phyloP scores from a whole-genome alignment of 2,113 vertebrate species.

The Notarius quadriscutis region DNA sequence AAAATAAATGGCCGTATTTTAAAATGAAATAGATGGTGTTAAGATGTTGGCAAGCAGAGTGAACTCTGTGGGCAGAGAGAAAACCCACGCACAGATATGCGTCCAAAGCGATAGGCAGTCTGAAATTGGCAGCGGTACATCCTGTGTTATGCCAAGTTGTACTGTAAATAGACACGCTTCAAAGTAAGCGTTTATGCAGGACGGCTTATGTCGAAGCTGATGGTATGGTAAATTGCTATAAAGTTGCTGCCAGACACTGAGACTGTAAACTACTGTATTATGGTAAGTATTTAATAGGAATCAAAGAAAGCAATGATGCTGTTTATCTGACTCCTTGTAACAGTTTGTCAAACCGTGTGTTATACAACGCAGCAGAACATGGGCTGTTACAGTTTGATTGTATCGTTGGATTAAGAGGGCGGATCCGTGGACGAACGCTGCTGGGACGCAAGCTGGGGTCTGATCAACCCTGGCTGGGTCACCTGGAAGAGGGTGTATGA shows the following conservation, averaged over 20 bases:
- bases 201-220: slow-evolving; percentile 25
- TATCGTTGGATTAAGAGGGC: too few relatives aligned
- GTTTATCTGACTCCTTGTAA: slow-evolving; percentile 19
- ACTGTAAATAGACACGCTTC: slow-evolving; percentile 31
- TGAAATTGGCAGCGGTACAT: slow-evolving; percentile 18
- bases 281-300: neutral
- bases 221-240: slow-evolving; percentile 19
- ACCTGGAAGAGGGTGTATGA: too few relatives aligned
- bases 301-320: neutral
- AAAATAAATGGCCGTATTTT: slow-evolving; percentile 39
- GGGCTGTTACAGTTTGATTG: neutral
- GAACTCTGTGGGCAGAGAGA: slow-evolving; percentile 37
- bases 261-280: slow-evolving; percentile 8
- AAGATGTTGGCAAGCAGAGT: slow-evolving; percentile 30
- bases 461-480: too few relatives aligned
- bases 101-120: slow-evolving; percentile 35
- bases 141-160: slow-evolving; percentile 11
- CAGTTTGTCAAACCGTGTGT: neutral
- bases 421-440: too few relatives aligned
- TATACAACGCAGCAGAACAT: neutral
- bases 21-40: slow-evolving; percentile 34
- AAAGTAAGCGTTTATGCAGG: neutral
- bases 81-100: slow-evolving; percentile 43
- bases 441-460: too few relatives aligned
- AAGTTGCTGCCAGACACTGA: slow-evolving; percentile 16